Conservation (phyloP, 2,797 vertebrate species). For the Pyrocephalus nanus region DNA sequence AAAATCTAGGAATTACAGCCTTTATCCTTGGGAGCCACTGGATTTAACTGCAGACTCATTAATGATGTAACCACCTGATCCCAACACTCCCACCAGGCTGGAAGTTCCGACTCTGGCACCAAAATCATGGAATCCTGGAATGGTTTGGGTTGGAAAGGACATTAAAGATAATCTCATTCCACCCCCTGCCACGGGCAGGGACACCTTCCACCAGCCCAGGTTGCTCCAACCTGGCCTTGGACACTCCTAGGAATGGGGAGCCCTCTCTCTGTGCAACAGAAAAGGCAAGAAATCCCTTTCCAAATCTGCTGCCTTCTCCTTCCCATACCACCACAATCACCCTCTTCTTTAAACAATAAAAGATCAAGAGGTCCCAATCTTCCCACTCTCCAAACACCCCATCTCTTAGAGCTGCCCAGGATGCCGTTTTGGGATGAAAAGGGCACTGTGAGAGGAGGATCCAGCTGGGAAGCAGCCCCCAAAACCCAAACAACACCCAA, state of each 20-base stretch:
- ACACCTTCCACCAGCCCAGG: background rate
- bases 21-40: background rate
- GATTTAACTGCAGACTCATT: background rate
- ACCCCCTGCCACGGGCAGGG: background rate
- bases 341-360: background rate
- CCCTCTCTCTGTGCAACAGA: too few relatives aligned
- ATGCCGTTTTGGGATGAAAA: accelerated
- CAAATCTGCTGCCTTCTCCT: background rate
- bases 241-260: background rate
- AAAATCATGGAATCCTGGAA: background rate
- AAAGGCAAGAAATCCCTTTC: background rate
- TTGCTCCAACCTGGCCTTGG: background rate
- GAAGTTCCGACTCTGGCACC: background rate
- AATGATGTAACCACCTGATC: background rate
- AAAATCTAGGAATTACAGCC: background rate
- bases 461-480: background rate
- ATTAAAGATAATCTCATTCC: background rate
- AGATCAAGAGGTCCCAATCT: background rate
- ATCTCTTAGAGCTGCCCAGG: accelerated
- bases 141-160: background rate
- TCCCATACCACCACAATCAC: background rate
- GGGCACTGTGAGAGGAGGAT: accelerated
- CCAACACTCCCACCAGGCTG: background rate
- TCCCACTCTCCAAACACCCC: background rate
- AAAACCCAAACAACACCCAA: background rate